Conservation (phyloP, 2,797 vertebrate species). For the Micropoecilia bifurca region DNA sequence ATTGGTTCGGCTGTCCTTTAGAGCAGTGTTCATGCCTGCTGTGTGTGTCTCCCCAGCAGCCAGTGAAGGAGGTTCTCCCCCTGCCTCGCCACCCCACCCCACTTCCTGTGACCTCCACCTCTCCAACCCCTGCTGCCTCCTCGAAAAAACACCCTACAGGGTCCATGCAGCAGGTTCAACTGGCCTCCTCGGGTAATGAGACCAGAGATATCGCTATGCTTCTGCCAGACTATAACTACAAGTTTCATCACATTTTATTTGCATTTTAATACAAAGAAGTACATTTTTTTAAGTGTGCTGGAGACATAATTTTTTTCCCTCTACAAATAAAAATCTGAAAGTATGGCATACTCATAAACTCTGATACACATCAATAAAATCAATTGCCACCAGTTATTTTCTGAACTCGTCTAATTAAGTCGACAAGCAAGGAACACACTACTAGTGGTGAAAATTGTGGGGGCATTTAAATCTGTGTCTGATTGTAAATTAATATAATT, state of each 20-base stretch:
- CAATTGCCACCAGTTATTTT: not conserved
- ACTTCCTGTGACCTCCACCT: constrained; percentile 50
- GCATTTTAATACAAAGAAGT: not conserved
- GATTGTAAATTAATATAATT: not conserved
- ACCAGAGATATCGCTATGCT: not conserved
- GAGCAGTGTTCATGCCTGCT: constrained; percentile 38
- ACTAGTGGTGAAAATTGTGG: too few relatives aligned
- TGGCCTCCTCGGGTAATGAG: constrained; percentile 79
- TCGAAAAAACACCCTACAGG: constrained; percentile 48
- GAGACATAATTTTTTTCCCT: not conserved
- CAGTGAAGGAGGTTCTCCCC: constrained; percentile 81
- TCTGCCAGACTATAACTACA: not conserved
- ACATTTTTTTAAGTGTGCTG: not conserved
- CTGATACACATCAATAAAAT: not conserved
- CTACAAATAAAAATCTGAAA: not conserved
- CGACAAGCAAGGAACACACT: too few relatives aligned
- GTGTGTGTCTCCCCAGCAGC: constrained; percentile 71
- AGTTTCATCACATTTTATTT: not conserved
- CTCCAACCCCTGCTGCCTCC: constrained; percentile 25
- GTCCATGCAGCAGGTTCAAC: constrained; percentile 77
- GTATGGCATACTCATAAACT: not conserved
- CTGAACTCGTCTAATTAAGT: too few relatives aligned
- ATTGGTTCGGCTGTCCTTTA: constrained; percentile 12
- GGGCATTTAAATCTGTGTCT: too few relatives aligned
- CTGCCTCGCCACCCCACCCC: constrained; percentile 66